These are phyloP conservation scores for Cacoxenus indagator DNA, from an alignment of 2,888 invertebrate genomes.

Conservation along the genomic window DNA sequence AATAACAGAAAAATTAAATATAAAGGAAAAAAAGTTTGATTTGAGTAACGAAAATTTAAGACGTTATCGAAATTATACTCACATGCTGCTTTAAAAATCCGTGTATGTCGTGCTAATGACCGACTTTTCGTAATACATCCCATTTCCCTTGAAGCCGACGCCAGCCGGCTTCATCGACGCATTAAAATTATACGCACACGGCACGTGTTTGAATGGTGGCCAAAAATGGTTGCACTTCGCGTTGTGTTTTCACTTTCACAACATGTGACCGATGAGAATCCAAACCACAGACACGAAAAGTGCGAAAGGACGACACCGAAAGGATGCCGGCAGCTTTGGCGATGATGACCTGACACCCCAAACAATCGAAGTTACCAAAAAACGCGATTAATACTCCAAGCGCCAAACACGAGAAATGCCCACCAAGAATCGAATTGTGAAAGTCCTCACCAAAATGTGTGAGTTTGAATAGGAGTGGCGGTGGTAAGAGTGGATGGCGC, in stretches of 20 bases:
- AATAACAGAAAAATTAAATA: too few species aligned
- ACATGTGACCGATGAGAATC: not conserved
- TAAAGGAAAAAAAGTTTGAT: too few species aligned
- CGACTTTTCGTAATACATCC: too few species aligned
- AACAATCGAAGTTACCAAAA: not conserved
- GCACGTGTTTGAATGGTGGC: not conserved
- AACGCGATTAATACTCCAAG: not conserved
- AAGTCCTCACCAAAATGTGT: conserved; percentile 8
- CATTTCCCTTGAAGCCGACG: not conserved
- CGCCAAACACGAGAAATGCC: conserved; percentile 16
- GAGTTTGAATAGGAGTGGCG: not conserved
- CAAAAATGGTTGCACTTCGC: not conserved
- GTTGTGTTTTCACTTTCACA: conserved; percentile 1
- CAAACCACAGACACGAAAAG: not conserved
- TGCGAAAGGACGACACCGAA: not conserved
- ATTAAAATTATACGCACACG: not conserved
- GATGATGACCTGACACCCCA: not conserved
- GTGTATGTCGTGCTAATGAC: conserved; percentile 7
- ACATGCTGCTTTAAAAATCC: too few species aligned
- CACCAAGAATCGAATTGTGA: conserved; percentile 21
- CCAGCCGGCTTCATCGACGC: too few species aligned
- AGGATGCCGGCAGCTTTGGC: not conserved
- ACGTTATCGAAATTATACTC: too few species aligned
- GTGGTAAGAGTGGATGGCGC: not conserved
- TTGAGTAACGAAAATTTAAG: too few species aligned